Base-by-base conservation (phyloP, 2,888 invertebrate species). In the Caradrina kadenii region DNA sequence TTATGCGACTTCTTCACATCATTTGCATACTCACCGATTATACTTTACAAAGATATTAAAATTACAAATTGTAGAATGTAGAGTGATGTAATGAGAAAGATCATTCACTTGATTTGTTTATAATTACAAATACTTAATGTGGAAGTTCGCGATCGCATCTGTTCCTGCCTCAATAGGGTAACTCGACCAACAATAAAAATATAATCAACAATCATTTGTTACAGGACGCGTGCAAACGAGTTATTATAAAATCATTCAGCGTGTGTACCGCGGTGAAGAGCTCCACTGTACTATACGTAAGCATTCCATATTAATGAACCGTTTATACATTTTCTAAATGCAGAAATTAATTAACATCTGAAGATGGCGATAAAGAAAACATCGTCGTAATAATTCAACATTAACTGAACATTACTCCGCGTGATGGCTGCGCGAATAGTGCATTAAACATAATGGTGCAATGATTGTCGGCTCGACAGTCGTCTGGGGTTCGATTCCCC, bases 261-360 rank as follows among this genome's bases (percentile, higher is more conserved):
- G 6, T 48, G 13, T 26, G 26, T 31, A 35, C 26, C 26, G 26
- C 17, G 22, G 45, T 48, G 49, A 31, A 17, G 1, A 52, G 74
- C 35, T 48, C 35, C 15, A 22, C 10, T 48, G 4, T 10, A 22
- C 10, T 48, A 3, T 10, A 13, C 4, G 17, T 45, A 19, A 19
- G 49, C 8, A 35, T 22, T 60, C 22, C 61, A 42, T 63, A 61
- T 63, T 54, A 53, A 65, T 65, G 48, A 76, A 15, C n/a, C 10
- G 4, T 26, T 69, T 53, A 61, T 73, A 19, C 48, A 49, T 60
- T n/a, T 61, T 17, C 31, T 56, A 35, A 56, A 39, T 21, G 11
- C 21, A 21, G 50, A 67, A 68, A 56, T 26, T 8, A 54, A 73
- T 76, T 54, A 64, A 17, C 26, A 69, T 42, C 17, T n/a, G 42